phyloP scores from a whole-genome alignment of 2,888 invertebrate species.

The Eupeodes latifasciatus region DNA sequence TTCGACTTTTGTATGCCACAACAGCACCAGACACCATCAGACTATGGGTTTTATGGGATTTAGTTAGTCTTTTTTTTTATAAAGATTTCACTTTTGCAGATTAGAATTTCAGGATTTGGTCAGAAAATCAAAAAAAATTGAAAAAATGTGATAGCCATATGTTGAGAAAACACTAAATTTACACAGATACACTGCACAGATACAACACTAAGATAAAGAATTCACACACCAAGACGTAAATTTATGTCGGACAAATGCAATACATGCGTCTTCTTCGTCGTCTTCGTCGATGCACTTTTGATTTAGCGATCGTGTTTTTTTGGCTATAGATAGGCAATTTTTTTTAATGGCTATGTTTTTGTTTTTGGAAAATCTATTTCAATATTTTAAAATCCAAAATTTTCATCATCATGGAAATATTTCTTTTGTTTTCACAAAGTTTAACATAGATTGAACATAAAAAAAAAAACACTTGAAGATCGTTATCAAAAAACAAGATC shows the following conservation, averaged over 20 bases:
- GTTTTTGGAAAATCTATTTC: not conserved
- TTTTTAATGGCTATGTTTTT: not conserved
- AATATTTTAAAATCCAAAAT: not conserved
- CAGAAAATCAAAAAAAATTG: conserved; percentile 4
- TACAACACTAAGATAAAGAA: not conserved
- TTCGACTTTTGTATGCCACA: conserved; percentile 22
- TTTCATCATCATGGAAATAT: not conserved
- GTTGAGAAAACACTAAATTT: conserved; percentile 40
- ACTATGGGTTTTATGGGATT: conserved; percentile 52
- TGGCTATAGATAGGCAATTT: conserved; percentile 52
- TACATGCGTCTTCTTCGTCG: conserved; percentile 5
- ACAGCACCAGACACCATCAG: not conserved
- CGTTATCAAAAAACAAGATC: conserved; percentile 43
- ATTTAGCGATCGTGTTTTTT: conserved; percentile 28
- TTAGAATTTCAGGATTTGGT: conserved; percentile 43
- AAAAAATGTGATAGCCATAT: conserved; percentile 67
- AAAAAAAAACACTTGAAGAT: conserved; percentile 52
- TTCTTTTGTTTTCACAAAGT: not conserved
- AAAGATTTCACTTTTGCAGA: conserved; percentile 70
- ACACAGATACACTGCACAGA: conserved; percentile 27
- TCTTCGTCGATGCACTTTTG: conserved; percentile 55
- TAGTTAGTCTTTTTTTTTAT: conserved; percentile 22
- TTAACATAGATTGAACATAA: conserved; percentile 1
- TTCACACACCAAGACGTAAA: conserved; percentile 9
- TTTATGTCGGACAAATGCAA: conserved; percentile 41